Base-by-base conservation (phyloP, 2,888 invertebrate genomes). In the Lepidonotus clava region DNA sequence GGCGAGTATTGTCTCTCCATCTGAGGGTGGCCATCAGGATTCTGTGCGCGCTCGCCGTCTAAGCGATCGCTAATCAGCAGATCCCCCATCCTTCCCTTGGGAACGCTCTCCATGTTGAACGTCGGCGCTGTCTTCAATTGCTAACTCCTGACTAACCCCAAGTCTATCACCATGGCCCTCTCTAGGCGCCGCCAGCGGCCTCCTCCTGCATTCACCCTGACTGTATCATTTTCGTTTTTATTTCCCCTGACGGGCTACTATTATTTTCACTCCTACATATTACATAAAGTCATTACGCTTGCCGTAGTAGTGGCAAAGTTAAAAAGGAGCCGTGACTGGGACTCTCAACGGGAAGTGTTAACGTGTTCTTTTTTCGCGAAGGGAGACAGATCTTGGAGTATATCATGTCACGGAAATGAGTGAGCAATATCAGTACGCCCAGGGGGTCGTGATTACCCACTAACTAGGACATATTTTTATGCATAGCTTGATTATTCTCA, bases 241-340 rank as follows among this genome's bases (percentile, higher is more conserved):
- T 36, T 71, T 71, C 71, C 71, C 71, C 71, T 5, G 71, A 1
- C 18, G 38, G 36, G 21, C 11, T 11, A n/a, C 38, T 34, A 38
- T 71, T 6, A 38, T 71, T 71, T 71, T 38, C 18, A 34, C 71
- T 34, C 71, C 6, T 71, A 71, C 71, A 71, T 71, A 71, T 71
- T 71, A 71, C 71, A 71, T 71, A 34, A 71, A 71, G 36, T 71
- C 71, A 71, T 71, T 71, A 71, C 71, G 36, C n/a, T n/a, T n/a
- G n/a, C n/a, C n/a, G n/a, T n/a, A n/a, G n/a, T n/a, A n/a, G 66
- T 66, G 2, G 21, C n/a, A 18, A 53, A 53, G 53, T 2, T 53
- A 53, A 53, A 53, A 53, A 53, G 53, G 53, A 24, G 53, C 53
- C 53, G 4, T 53, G 53, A 53, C 53, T n/a, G n/a, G n/a, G 53